Evolutionary conservation across 2,113 vertebrate genomes (phyloP).

Genomic region (Eclectus roratus): DNA sequence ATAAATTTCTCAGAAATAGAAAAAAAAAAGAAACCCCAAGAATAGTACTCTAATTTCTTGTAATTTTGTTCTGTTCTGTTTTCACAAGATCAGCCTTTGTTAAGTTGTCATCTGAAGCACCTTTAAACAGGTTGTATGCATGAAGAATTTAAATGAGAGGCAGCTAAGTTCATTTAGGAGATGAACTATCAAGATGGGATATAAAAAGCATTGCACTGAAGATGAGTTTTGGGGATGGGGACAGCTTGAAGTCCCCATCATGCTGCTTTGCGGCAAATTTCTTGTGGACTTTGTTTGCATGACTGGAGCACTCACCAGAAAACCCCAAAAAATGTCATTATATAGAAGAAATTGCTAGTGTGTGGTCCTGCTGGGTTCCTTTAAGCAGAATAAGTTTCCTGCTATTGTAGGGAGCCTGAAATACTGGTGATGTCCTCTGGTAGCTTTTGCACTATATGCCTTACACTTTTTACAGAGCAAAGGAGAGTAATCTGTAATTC

Average conservation of each 20-base stretch:
- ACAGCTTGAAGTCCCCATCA: background rate
- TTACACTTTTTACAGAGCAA: background rate
- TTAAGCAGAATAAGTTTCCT: background rate
- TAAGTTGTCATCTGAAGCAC: constrained; percentile 42
- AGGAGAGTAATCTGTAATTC: background rate
- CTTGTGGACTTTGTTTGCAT: background rate
- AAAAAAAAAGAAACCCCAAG: constrained; percentile 12
- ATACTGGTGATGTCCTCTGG: background rate
- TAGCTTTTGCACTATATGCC: background rate
- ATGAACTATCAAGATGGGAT: background rate
- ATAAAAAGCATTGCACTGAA: background rate
- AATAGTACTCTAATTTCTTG: constrained; percentile 45
- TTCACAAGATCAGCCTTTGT: constrained; percentile 37
- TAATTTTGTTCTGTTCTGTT: constrained; percentile 41
- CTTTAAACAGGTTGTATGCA: constrained; percentile 17
- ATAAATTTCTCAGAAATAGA: background rate
- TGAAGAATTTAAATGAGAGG: constrained; percentile 26
- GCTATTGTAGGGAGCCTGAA: background rate
- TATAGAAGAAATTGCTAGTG: background rate
- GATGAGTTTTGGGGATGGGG: background rate
- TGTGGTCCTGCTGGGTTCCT: background rate
- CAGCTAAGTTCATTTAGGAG: background rate
- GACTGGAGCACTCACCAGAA: background rate
- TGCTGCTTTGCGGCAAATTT: background rate
- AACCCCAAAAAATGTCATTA: background rate